Evolutionary conservation across 2,888 invertebrate genomes (phyloP).

Genomic region (Andrena camellia): DNA sequence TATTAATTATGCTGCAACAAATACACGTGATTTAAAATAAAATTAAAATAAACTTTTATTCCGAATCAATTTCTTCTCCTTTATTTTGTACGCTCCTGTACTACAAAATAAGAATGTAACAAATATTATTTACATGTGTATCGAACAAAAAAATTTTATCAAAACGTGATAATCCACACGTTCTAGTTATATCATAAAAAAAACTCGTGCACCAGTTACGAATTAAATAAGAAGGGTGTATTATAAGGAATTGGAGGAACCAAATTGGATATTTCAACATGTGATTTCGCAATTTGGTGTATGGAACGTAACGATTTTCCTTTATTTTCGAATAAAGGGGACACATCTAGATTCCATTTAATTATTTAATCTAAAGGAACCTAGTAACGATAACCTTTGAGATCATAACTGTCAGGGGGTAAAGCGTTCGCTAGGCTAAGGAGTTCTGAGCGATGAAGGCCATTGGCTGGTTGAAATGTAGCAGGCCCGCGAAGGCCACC

Average conservation of each 20-base stretch:
- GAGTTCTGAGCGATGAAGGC: conserved; percentile 41
- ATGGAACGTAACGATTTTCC: conserved; percentile 21
- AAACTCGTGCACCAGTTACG: not conserved
- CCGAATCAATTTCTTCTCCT: not conserved
- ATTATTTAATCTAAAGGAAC: not conserved
- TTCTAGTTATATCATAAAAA: not conserved
- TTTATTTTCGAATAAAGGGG: conserved; percentile 7
- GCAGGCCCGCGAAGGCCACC: not conserved
- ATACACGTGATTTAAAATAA: no score
- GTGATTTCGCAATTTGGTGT: conserved; percentile 42
- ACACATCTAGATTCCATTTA: conserved; percentile 27
- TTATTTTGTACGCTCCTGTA: not conserved
- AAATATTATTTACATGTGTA: not conserved
- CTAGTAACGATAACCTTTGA: conserved; percentile 69
- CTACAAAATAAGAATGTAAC: not conserved
- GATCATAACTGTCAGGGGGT: conserved; percentile 74
- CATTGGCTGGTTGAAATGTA: not conserved
- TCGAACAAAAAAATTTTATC: not conserved
- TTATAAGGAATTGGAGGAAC: not conserved
- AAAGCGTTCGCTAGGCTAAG: conserved; percentile 57
- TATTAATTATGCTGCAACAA: no score
- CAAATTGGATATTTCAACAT: not conserved
- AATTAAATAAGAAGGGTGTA: not conserved
- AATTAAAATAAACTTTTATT: not conserved
- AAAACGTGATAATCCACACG: not conserved